Conservation (phyloP, 2,113 vertebrate genomes). For the Atrichornis clamosus region DNA sequence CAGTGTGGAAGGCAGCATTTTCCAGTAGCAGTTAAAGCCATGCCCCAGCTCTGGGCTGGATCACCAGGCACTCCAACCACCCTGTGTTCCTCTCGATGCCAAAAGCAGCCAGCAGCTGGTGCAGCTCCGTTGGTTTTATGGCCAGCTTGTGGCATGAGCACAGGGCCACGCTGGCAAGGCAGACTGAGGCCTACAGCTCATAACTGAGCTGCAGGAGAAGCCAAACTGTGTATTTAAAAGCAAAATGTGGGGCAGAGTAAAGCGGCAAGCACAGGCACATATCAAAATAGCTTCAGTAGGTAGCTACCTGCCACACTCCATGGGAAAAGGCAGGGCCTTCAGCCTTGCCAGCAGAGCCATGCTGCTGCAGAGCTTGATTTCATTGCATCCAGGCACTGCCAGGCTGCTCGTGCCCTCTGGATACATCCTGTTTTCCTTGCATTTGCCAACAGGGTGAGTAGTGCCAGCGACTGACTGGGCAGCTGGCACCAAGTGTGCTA, state of each 20-base stretch:
- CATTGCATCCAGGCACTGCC: background rate
- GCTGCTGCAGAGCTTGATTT: background rate
- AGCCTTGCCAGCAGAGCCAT: background rate
- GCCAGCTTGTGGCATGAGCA: background rate
- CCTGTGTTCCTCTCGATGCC: accelerated
- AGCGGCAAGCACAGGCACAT: background rate
- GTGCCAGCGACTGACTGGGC: background rate
- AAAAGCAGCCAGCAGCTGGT: background rate
- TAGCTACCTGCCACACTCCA: background rate
- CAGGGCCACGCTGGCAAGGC: accelerated
- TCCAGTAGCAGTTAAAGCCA: background rate
- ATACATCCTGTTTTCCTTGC: conserved; percentile 28
- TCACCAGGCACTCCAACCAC: background rate
- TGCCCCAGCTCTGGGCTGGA: background rate
- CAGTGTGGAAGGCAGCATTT: background rate
- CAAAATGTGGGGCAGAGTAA: background rate
- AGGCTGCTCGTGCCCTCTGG: background rate
- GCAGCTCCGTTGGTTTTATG: background rate
- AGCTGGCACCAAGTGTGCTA: conserved; percentile 20
- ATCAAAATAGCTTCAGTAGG: background rate
- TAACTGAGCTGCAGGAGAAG: background rate
- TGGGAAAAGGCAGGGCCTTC: background rate
- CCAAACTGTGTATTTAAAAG: background rate
- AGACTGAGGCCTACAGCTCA: accelerated
- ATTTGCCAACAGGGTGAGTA: background rate